Evolutionary conservation across 2,888 invertebrate species (phyloP).

Genomic region (Dorcus hopei): DNA sequence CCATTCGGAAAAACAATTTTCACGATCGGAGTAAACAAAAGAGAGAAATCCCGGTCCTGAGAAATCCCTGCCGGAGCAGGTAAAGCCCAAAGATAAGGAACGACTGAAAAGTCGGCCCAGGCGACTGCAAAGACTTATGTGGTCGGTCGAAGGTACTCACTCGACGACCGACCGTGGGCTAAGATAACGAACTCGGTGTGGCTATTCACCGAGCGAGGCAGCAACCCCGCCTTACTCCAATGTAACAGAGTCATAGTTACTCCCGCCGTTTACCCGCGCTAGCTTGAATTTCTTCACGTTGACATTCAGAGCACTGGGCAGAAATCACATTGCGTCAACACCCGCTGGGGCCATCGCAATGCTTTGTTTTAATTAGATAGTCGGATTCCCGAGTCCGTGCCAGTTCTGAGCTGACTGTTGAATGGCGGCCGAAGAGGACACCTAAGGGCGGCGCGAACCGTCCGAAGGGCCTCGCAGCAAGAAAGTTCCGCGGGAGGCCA

Average conservation of each 20-base stretch:
- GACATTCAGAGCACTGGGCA: conserved; percentile 53
- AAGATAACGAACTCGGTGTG: no score
- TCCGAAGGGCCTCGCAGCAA: conserved; percentile 4
- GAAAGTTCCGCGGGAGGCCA: conserved; percentile 17
- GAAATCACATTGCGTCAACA: conserved; percentile 67
- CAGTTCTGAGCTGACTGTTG: conserved; percentile 51
- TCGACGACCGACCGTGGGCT: no score
- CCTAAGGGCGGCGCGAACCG: neutral
- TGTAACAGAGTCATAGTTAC: neutral
- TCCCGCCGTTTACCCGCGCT: conserved; percentile 11
- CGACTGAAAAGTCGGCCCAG: no score
- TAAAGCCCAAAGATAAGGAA: no score
- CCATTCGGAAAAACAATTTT: no score
- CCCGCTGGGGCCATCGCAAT: conserved; percentile 63
- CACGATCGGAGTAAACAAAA: no score
- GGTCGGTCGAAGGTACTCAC: no score
- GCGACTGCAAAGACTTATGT: no score
- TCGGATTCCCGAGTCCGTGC: conserved; percentile 54
- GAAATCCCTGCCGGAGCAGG: no score
- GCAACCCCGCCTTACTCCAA: neutral
- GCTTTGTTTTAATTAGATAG: conserved; percentile 68
- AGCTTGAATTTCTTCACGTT: neutral
- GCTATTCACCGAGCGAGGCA: neutral
- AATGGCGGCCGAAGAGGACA: conserved; percentile 1
- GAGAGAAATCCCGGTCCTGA: no score